phyloP scores from a whole-genome alignment of 2,888 invertebrate genomes.

The Parnassius mnemosyne region DNA sequence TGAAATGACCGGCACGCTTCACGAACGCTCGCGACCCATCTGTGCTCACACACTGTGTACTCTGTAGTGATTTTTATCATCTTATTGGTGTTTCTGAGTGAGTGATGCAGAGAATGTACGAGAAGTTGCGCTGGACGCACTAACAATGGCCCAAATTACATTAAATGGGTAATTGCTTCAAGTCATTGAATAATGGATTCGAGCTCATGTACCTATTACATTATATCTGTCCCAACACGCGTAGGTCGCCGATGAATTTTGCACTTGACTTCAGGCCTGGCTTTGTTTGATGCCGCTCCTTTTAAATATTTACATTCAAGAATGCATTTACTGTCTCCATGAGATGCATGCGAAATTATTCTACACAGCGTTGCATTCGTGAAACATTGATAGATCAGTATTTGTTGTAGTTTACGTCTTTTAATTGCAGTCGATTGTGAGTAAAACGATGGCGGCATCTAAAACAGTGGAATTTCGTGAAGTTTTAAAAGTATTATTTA shows the following conservation, averaged over 20 bases:
- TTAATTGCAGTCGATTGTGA: conserved; percentile 16
- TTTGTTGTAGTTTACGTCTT: conserved; percentile 12
- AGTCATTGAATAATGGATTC: conserved; percentile 80
- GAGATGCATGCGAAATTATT: conserved; percentile 65
- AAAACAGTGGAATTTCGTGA: conserved; percentile 1
- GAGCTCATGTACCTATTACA: conserved; percentile 66
- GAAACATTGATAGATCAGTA: conserved; percentile 26
- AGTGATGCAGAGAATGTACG: conserved; percentile 72
- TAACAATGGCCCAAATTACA: conserved; percentile 77
- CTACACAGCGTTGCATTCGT: conserved; percentile 34
- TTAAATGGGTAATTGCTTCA: conserved; percentile 79
- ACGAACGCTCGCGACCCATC: conserved; percentile 51
- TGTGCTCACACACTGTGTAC: conserved; percentile 62
- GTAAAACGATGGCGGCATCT: too few species aligned
- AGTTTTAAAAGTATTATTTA: not conserved
- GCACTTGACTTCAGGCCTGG: conserved; percentile 63
- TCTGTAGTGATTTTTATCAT: conserved; percentile 59
- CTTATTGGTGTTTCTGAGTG: conserved; percentile 73
- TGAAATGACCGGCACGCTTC: conserved; percentile 66
- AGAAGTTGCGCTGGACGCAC: conserved; percentile 62
- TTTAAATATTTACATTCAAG: conserved; percentile 65
- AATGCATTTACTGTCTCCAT: conserved; percentile 59
- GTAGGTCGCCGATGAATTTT: conserved; percentile 68
- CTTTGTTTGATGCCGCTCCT: conserved; percentile 66
- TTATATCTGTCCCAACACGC: conserved; percentile 60